Evolutionary conservation across 2,888 invertebrate species (phyloP), one percentile per base, ranked within the genome.

Genomic region (Idaea aversata): DNA sequence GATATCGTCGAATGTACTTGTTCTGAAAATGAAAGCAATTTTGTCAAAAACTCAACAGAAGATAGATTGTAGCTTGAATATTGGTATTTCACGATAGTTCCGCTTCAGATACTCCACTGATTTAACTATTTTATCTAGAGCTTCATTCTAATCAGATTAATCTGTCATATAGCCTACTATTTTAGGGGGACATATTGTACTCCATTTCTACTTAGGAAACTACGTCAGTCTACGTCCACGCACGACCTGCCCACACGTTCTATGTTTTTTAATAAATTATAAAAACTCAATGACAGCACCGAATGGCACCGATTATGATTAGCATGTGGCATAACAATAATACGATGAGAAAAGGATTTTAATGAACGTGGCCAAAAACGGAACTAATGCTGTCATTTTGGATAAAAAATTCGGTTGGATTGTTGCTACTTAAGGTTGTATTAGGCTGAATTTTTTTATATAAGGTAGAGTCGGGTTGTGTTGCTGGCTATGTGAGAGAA

Each of bases 221-320:
- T 25, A 25, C 13, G 7, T 47, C 47, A 10, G 13, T 47, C 62
- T 71, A 66, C 67, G 61, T 36, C 59, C 61, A 72, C 72, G 71
- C 72, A 72, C 70, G 70, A 68, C 70, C 67, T 62, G 61, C 86
- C 86, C 82, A 86, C 86, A 74, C 67, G 67, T 74, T 82, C 81
- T 76, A 77, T 73, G 73, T 77, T 72, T 82, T 76, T 77, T 73
- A 72, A 77, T 72, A 75, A 73, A 76, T 77, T 79, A 84, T 77
- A 86, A 88, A 88, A 88, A 87, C 82, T 81, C 83, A 85, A 87
- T 87, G 85, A 85, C 87, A 81, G 74, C 72, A 67, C 75, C 70
- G 73, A 79, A 85, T 86, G 81, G 74, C 72, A 67, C 75, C 70
- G 73, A 79, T 80, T 80, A 81, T 82, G 76, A 87, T 88, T 88